Percentiles rank a stretch among this genome's conserved stretches.
These are phyloP conservation scores for Aldabrachelys gigantea DNA, from an alignment of 2,113 vertebrate species.

Conservation along the genomic window DNA sequence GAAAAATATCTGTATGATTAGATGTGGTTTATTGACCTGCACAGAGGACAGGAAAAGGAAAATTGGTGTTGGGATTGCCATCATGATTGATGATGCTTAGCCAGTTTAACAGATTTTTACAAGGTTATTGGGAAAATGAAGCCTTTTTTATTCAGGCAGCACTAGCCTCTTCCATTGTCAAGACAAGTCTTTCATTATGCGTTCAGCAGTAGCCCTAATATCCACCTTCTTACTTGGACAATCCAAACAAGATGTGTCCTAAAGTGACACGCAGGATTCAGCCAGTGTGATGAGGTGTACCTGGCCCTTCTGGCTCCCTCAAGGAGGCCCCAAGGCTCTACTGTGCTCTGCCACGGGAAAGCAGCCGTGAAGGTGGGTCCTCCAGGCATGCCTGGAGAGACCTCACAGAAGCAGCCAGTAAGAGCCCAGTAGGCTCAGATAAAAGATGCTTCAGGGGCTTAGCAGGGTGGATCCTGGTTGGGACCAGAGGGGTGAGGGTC, in stretches of 20 bases:
- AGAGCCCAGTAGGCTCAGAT: no score
- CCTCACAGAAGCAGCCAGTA: no score
- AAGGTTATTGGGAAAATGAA: constrained; percentile 51
- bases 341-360: no score
- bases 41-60: constrained; percentile 34
- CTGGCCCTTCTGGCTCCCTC: no score
- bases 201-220: background rate
- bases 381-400: no score
- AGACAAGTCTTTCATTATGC: constrained; percentile 11
- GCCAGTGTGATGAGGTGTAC: no score
- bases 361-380: no score
- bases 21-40: constrained; percentile 1
- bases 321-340: no score
- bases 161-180: constrained; percentile 40
- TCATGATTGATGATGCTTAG: constrained; percentile 23
- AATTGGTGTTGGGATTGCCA: constrained; percentile 51
- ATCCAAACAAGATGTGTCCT: background rate
- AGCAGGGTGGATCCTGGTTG: no score
- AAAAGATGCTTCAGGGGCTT: no score
- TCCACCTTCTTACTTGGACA: constrained; percentile 18
- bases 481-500: no score
- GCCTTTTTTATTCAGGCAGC: constrained; percentile 13
- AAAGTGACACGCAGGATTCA: background rate
- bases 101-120: constrained; percentile 60
- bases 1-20: constrained; percentile 28